These are phyloP conservation scores for Scolopax bukidnonensis DNA, from an alignment of 2,797 vertebrate species.

Conservation along the genomic window DNA sequence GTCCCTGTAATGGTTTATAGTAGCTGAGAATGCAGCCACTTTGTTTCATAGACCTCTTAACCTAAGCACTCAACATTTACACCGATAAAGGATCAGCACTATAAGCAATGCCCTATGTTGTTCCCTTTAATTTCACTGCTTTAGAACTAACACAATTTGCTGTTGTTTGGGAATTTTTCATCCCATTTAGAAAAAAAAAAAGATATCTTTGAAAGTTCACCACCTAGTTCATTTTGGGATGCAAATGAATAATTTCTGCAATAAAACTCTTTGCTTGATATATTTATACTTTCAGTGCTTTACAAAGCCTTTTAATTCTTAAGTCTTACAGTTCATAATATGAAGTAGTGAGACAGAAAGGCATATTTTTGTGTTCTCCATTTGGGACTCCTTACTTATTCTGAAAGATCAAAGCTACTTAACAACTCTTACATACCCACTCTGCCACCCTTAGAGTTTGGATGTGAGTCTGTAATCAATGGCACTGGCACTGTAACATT, in stretches of 20 bases:
- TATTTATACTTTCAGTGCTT: not conserved
- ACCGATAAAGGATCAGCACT: not conserved
- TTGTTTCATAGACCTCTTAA: not conserved
- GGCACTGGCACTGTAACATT: not conserved
- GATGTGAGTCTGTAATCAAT: not conserved
- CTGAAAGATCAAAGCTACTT: not conserved
- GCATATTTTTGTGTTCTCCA: not conserved
- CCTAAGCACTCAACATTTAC: not conserved
- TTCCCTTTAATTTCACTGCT: not conserved
- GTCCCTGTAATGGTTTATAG: not conserved
- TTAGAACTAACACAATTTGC: not conserved
- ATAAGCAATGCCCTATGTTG: not conserved
- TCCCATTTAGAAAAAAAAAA: not conserved
- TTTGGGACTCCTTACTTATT: not conserved
- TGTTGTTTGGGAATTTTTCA: not conserved
- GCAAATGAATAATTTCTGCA: not conserved
- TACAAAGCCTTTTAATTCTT: constrained; percentile 1
- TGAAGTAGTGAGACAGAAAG: not conserved
- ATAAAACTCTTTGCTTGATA: not conserved
- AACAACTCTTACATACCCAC: not conserved
- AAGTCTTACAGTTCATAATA: not conserved
- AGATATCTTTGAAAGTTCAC: not conserved
- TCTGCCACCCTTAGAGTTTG: not conserved
- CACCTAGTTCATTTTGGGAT: not conserved
- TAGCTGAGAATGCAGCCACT: not conserved